Conservation (phyloP, 1,140 invertebrate species). For the Acyrthosiphon pisum region DNA sequence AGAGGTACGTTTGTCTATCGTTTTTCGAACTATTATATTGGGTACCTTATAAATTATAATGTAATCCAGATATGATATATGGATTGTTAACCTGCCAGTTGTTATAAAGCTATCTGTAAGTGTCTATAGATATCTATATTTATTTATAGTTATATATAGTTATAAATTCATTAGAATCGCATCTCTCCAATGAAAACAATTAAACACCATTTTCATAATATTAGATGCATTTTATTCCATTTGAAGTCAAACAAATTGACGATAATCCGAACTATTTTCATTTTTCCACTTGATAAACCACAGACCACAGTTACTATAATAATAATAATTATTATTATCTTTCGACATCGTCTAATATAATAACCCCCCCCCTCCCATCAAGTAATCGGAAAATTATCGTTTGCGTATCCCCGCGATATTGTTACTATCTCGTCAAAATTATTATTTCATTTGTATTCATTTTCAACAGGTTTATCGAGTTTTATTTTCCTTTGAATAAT, state of each 20-base stretch:
- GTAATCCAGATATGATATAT: no score
- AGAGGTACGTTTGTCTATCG: no score
- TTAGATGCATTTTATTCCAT: neutral
- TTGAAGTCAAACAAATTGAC: neutral
- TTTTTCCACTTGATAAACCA: neutral
- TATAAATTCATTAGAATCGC: no score
- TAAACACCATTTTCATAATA: neutral
- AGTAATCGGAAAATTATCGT: neutral
- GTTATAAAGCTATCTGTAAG: no score
- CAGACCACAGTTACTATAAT: neutral
- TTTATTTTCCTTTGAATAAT: neutral
- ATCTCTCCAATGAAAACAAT: neutral
- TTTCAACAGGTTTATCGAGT: neutral
- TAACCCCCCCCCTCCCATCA: accelerated
- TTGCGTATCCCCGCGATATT: neutral
- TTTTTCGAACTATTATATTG: no score
- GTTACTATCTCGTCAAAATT: neutral
- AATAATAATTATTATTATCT: neutral
- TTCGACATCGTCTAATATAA: no score
- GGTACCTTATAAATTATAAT: no score
- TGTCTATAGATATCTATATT: no score
- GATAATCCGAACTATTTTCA: neutral
- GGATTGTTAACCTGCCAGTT: no score
- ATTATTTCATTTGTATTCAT: neutral
- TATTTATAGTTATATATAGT: no score